Evolutionary conservation across 2,797 vertebrate genomes (phyloP), one percentile per base, ranked within the genome.

Genomic region (Brachymystax lenok): DNA sequence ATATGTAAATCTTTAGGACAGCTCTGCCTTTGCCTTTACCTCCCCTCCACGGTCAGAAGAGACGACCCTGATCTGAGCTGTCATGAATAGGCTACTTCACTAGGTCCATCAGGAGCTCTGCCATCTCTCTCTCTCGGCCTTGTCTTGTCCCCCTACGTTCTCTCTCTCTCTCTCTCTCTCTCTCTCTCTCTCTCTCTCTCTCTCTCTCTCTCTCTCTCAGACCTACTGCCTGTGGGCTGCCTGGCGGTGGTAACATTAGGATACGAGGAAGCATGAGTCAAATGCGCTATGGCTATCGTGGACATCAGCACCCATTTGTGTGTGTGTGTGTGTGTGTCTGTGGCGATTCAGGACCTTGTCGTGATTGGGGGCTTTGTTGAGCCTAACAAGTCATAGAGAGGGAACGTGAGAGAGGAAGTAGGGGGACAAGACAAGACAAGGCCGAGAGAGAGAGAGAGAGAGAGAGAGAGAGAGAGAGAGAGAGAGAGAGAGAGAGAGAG

Each of bases 401-500:
- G 30, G 30, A 30, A 30, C 30, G 30, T 30, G 30, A 30, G 30
- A 30, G 30, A 30, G 30, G 12, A 69, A 14, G 40, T 24, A 28
- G 71, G 5, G 51, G 52, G 71, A 67, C n/a, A 66, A 16, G 71
- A 67, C n/a, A 66, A 16, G 1, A 33, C 30, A 77, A 75, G 70
- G 27, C 7, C n/a, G 71, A 77, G 70, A 77, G 84, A 84, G 69
- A 78, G 1, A 74, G 74, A n/a, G n/a, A n/a, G n/a, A n/a, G 52
- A 74, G 78, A 69, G 81, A 84, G 84, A 30, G 52, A 74, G 78
- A 69, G 81, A 84, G 84, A 30, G 52, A 74, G 78, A 69, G 81
- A 84, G 84, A 30, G 52, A 74, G 78, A 69, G 81, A 84, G 84
- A 30, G n/a, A n/a, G 71, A 77, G 70, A 77, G 84, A 84, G 69